Conservation (phyloP, 2,113 vertebrate species). For the Ramphastos sulfuratus region DNA sequence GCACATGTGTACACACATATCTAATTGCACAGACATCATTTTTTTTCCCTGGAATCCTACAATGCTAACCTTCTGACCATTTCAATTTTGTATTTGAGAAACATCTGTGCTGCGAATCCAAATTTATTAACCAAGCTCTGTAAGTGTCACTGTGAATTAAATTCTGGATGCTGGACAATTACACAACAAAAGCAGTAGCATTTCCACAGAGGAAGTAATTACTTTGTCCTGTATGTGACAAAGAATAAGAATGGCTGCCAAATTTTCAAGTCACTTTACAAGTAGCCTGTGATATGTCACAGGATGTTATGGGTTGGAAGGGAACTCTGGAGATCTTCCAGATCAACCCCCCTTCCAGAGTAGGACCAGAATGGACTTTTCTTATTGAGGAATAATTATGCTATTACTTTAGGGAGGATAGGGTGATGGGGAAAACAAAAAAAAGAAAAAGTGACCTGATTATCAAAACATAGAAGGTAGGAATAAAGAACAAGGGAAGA, state of each 20-base stretch:
- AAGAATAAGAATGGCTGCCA: neutral
- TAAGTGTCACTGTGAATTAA: neutral
- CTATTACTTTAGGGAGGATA: neutral
- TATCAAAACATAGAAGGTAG: neutral
- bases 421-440: neutral
- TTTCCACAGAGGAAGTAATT: neutral
- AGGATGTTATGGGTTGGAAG: no score
- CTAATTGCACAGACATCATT: neutral
- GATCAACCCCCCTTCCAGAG: no score
- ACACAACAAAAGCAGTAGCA: neutral
- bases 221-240: neutral
- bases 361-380: neutral
- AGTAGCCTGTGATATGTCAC: neutral
- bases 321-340: no score
- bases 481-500: neutral
- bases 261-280: neutral
- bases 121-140: neutral
- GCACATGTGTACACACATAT: neutral
- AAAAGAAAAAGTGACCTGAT: neutral
- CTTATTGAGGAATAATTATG: neutral
- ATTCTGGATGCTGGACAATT: neutral
- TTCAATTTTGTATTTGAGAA: neutral
- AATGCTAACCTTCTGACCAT: neutral
- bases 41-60: neutral
- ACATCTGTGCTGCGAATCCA: neutral